Base-by-base conservation (phyloP, 2,888 invertebrate genomes). In the Hartigia nigra region DNA sequence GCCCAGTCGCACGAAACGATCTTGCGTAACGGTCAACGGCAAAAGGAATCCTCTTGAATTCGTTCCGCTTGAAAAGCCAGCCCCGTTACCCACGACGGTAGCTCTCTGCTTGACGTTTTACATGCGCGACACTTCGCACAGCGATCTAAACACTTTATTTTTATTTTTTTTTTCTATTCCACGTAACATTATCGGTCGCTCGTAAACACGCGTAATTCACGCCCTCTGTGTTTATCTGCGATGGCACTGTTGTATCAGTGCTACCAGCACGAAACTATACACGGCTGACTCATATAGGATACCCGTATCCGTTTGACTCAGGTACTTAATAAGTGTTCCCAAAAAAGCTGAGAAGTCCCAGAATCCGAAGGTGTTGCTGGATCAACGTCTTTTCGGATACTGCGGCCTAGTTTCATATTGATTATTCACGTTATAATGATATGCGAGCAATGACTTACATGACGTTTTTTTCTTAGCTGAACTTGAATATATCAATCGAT, bases 11-110 rank as follows among this genome's bases (percentile, higher is more conserved):
- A 39, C 55, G 31, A 74, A 69, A 31, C 76, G 39, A 78, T 81
- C 74, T 81, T 81, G 78, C 78, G 77, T 78, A 80, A 81, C 80
- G 69, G 35, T 37, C 76, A 32, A 70, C 74, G 80, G 79, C 79
- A 82, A 81, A 79, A 78, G 76, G 70, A 76, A 72, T 70, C 14
- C 35, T 31, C 72, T 31, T 23, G 32, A 35, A 72, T 72, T 34
- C 14, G 72, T 72, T 72, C 82, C 76, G 79, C 79, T 75, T 80
- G 76, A 79, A 83, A 79, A 79, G 74, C 76, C 34, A 55, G 55
- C 55, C 55, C 55, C 55, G 55, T 55, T 55, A 55, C 23, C 55
- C 9, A 23, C 55, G 55, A 23, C 55, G 55, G 55, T 55, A 55
- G 55, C 55, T 55, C 23, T 55, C 55, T 9, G 55, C 55, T 23